Evolutionary conservation across 2,888 invertebrate genomes (phyloP).

Genomic region (Heteromyza rotundicornis): DNA sequence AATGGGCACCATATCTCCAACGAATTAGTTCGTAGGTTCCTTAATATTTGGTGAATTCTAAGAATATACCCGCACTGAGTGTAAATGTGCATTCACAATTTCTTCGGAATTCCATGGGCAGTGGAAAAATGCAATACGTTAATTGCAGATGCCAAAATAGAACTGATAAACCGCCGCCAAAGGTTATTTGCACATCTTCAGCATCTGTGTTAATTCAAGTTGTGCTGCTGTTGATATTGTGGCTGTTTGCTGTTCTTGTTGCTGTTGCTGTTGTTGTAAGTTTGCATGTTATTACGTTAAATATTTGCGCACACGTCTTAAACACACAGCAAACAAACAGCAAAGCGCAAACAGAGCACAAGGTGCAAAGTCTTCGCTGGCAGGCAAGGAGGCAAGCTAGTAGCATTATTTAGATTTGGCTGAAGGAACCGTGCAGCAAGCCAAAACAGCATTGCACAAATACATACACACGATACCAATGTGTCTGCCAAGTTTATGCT

Average conservation of each 20-base stretch:
- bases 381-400: neutral
- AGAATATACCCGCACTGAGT: too few relatives aligned
- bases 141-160: neutral
- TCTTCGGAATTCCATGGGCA: neutral
- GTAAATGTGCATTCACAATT: neutral
- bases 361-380: constrained; percentile 13
- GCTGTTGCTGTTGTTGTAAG: constrained; percentile 13
- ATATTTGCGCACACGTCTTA: constrained; percentile 31
- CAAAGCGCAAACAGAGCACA: constrained; percentile 2
- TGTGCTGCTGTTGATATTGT: neutral
- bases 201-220: constrained; percentile 10
- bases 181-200: constrained; percentile 10
- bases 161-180: neutral
- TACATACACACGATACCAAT: neutral
- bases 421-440: neutral
- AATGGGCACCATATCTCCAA: too few relatives aligned
- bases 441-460: neutral
- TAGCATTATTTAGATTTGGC: too few relatives aligned
- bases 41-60: too few relatives aligned
- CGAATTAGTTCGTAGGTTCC: too few relatives aligned
- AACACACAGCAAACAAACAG: neutral
- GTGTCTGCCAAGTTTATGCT: constrained; percentile 16
- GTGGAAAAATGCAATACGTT: neutral
- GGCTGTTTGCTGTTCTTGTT: constrained; percentile 9
- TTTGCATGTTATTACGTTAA: constrained; percentile 29